Percentiles rank a stretch among this genome's conserved stretches.
phyloP scores from a whole-genome alignment of 2,888 invertebrate genomes.

The Pelosia muscerda region DNA sequence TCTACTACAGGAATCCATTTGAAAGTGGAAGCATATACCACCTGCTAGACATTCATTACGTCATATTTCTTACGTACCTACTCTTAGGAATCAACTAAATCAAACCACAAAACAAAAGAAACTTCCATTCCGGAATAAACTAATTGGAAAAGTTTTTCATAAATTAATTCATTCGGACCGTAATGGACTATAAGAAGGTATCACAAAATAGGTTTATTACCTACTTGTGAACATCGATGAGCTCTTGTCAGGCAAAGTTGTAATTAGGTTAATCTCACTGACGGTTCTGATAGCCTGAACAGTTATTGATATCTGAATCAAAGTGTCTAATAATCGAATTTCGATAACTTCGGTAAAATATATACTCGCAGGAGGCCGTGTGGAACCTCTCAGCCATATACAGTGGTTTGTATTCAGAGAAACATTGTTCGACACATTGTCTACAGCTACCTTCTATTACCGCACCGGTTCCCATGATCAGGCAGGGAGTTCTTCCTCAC shows the following conservation, averaged over 20 bases:
- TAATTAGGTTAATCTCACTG: slow-evolving; percentile 51
- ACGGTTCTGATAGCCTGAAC: slow-evolving; percentile 32
- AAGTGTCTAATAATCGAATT: slow-evolving; percentile 21
- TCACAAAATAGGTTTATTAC: slow-evolving; percentile 47
- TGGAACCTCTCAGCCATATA: too few relatives aligned
- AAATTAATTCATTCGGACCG: slow-evolving; percentile 30
- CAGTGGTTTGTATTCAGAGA: too few relatives aligned
- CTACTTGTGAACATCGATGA: slow-evolving; percentile 46
- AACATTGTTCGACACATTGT: too few relatives aligned
- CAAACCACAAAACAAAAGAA: slow-evolving; percentile 22
- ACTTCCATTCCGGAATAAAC: slow-evolving; percentile 22
- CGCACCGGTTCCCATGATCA: too few relatives aligned
- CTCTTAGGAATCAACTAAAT: not conserved
- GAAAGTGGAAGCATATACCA: too few relatives aligned
- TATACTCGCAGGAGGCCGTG: too few relatives aligned
- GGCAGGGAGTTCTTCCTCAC: too few relatives aligned
- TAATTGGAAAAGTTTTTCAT: slow-evolving; percentile 43
- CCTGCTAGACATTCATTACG: too few relatives aligned
- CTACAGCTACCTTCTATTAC: too few relatives aligned
- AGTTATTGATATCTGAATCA: slow-evolving; percentile 33
- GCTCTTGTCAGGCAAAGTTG: slow-evolving; percentile 57
- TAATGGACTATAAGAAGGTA: slow-evolving; percentile 55
- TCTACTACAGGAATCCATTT: too few relatives aligned
- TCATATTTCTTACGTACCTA: not conserved
- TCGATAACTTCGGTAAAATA: not conserved